These are phyloP conservation scores for Andricus grossulariae DNA, from an alignment of 1,140 invertebrate genomes.

Conservation along the genomic window DNA sequence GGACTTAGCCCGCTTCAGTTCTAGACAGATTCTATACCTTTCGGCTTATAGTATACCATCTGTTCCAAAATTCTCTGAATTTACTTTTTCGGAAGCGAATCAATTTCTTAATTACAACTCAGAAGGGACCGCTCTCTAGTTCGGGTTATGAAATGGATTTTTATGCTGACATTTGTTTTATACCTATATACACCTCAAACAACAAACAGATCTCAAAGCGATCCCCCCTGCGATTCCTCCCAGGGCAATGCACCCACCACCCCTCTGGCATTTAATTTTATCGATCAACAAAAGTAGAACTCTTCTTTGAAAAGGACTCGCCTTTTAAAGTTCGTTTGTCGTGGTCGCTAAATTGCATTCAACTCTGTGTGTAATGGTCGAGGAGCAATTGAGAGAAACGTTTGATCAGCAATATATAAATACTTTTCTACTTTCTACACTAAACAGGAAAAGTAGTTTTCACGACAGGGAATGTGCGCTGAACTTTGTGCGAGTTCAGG, in stretches of 20 bases:
- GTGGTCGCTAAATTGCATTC: background rate
- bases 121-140: background rate
- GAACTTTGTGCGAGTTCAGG: conserved; percentile 12
- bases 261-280: background rate
- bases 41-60: background rate
- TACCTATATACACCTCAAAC: background rate
- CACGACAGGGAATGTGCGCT: conserved; percentile 18
- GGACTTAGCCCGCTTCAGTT: no score
- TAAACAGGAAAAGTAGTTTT: conserved; percentile 15
- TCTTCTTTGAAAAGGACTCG: background rate
- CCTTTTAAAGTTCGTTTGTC: background rate
- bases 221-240: background rate
- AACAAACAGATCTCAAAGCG: conserved; percentile 3
- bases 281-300: background rate
- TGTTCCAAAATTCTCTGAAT: conserved; percentile 13
- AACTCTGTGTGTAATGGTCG: conserved; percentile 48
- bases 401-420: conserved; percentile 44
- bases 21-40: no score
- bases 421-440: conserved; percentile 56
- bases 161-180: background rate
- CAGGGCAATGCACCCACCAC: background rate
- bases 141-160: conserved; percentile 13
- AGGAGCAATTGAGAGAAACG: conserved; percentile 55
- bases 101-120: conserved; percentile 8
- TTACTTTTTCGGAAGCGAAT: background rate